phyloP scores from a whole-genome alignment of 2,797 vertebrate genomes.

The Anguilla pacifica region DNA sequence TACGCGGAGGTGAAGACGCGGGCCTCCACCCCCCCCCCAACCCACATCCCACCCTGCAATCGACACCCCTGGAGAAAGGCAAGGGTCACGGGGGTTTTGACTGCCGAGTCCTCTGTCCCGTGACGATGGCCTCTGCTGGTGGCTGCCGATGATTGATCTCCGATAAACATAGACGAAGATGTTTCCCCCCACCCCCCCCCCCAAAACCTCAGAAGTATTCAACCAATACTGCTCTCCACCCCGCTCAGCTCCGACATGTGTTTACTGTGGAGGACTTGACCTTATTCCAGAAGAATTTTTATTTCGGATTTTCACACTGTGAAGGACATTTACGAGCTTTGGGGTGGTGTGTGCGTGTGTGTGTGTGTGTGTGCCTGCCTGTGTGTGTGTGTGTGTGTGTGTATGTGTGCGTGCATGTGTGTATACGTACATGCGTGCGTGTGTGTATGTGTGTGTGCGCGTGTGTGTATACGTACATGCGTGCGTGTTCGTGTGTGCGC shows the following conservation, averaged over 20 bases:
- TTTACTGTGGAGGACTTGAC: not conserved
- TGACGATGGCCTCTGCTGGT: not conserved
- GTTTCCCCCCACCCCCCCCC: too few relatives aligned
- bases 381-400: too few relatives aligned
- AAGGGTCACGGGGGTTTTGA: not conserved
- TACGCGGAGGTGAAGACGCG: not conserved
- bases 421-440: too few relatives aligned
- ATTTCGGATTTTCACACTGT: not conserved
- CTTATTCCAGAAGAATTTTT: not conserved
- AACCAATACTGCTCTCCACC: not conserved
- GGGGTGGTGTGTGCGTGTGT: too few relatives aligned
- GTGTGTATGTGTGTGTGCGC: too few relatives aligned
- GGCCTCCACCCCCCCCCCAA: not conserved
- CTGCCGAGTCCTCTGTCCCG: not conserved
- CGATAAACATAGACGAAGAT: not conserved
- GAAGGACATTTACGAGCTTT: not conserved
- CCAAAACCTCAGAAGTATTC: not conserved
- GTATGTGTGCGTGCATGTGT: too few relatives aligned
- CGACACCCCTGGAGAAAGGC: not conserved
- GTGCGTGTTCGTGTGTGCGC: too few relatives aligned
- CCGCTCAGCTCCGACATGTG: too few relatives aligned
- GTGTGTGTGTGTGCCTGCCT: too few relatives aligned
- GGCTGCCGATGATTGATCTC: not conserved
- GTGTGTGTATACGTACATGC: too few relatives aligned
- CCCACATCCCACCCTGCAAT: not conserved